Conservation (phyloP, 2,888 invertebrate species). For the Acanthococcus lagerstroemiae region DNA sequence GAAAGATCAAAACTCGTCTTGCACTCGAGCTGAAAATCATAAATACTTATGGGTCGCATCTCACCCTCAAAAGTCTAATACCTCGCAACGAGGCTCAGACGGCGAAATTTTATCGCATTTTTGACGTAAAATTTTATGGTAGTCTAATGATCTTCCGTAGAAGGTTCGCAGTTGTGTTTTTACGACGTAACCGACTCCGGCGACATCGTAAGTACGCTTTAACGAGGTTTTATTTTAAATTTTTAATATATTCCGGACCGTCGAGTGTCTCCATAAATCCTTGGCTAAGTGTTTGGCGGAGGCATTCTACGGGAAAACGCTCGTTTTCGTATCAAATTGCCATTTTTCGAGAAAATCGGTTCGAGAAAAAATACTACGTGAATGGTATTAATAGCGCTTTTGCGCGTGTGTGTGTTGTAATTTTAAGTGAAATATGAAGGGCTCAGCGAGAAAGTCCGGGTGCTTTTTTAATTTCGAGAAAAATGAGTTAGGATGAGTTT, state of each 20-base stretch:
- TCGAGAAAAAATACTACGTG: background rate
- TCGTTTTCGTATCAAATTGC: background rate
- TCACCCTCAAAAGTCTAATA: background rate
- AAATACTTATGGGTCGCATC: background rate
- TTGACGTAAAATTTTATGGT: background rate
- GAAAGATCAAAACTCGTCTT: no score
- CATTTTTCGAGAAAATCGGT: background rate
- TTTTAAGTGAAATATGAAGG: background rate
- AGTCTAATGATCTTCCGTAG: background rate
- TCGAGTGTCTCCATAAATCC: slow-evolving; percentile 1
- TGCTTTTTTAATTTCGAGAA: background rate
- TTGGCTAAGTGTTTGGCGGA: background rate
- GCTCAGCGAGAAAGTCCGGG: background rate
- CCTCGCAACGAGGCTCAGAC: background rate
- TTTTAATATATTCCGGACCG: background rate
- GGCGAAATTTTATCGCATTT: background rate
- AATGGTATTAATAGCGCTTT: no score
- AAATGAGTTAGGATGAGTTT: background rate
- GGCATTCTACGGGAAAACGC: background rate
- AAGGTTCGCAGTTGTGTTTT: background rate
- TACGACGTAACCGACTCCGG: background rate
- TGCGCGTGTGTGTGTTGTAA: no score
- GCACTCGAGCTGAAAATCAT: no score
- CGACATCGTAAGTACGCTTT: background rate
- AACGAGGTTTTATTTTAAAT: slow-evolving; percentile 11